Evolutionary conservation across 2,113 vertebrate species (phyloP).

Genomic region (Danionella cerebrum): DNA sequence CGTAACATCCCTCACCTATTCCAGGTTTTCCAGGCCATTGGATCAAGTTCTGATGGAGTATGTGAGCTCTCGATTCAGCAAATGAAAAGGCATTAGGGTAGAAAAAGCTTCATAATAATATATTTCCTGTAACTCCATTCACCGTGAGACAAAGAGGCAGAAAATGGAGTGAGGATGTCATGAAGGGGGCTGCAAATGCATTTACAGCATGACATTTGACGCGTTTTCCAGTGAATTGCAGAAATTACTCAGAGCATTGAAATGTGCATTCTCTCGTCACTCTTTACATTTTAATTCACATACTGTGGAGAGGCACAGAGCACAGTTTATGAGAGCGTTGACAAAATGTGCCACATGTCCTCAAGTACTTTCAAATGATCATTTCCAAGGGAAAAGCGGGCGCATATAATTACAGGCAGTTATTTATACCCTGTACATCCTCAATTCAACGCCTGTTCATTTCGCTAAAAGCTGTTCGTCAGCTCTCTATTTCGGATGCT

Average conservation of each 20-base stretch:
- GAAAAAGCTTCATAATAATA: slow-evolving; percentile 1
- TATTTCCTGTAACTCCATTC: slow-evolving; percentile 23
- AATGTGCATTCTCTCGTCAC: slow-evolving; percentile 26
- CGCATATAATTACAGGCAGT: slow-evolving; percentile 16
- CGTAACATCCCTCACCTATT: neutral
- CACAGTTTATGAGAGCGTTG: slow-evolving; percentile 13
- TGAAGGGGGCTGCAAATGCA: neutral
- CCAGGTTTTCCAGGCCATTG: neutral
- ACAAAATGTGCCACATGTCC: slow-evolving; percentile 29
- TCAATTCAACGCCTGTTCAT: slow-evolving; percentile 16
- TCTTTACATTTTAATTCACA: slow-evolving; percentile 28
- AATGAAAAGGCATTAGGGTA: neutral
- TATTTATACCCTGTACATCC: slow-evolving; percentile 27
- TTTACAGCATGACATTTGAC: neutral
- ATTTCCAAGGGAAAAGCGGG: neutral
- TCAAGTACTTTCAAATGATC: slow-evolving; percentile 29
- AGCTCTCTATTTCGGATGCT: slow-evolving; percentile 2
- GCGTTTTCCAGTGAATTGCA: neutral
- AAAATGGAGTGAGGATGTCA: slow-evolving; percentile 23
- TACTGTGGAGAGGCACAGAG: slow-evolving; percentile 2
- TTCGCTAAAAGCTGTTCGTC: neutral
- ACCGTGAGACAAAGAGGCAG: slow-evolving; percentile 1
- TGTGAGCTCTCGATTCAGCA: neutral
- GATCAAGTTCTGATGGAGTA: neutral
- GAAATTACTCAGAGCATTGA: slow-evolving; percentile 17